phyloP scores from a whole-genome alignment of 2,113 vertebrate genomes.

The Thermophis baileyi region DNA sequence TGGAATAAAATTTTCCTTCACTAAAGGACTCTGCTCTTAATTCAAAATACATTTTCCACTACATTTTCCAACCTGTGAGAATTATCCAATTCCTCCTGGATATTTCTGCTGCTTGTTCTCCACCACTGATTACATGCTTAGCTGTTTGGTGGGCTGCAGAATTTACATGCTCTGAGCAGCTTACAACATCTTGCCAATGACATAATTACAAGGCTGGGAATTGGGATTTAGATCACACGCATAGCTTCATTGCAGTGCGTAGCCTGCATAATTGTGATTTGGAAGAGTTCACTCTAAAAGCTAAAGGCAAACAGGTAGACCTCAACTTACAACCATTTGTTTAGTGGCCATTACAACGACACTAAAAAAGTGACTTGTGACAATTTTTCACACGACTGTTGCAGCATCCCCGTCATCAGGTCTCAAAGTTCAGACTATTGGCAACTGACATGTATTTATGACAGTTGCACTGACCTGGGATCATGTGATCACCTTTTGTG shows the following conservation, averaged over 20 bases:
- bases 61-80: background rate
- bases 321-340: no score
- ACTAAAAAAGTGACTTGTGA: background rate
- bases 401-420: background rate
- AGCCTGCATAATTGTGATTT: background rate
- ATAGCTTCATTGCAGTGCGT: background rate
- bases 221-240: background rate
- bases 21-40: background rate
- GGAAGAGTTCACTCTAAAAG: background rate
- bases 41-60: background rate
- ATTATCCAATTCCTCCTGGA: background rate
- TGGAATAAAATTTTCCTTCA: background rate
- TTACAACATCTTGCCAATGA: background rate
- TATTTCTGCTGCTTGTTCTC: background rate
- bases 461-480: background rate
- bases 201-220: background rate
- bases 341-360: no score
- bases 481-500: background rate
- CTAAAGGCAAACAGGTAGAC: background rate
- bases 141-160: background rate
- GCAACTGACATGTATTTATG: background rate
- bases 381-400: background rate
- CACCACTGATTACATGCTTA: background rate
- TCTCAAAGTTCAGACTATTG: background rate
- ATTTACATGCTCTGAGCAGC: background rate